Base-by-base conservation (phyloP, 2,888 invertebrate genomes). In the Candidula unifasciata region DNA sequence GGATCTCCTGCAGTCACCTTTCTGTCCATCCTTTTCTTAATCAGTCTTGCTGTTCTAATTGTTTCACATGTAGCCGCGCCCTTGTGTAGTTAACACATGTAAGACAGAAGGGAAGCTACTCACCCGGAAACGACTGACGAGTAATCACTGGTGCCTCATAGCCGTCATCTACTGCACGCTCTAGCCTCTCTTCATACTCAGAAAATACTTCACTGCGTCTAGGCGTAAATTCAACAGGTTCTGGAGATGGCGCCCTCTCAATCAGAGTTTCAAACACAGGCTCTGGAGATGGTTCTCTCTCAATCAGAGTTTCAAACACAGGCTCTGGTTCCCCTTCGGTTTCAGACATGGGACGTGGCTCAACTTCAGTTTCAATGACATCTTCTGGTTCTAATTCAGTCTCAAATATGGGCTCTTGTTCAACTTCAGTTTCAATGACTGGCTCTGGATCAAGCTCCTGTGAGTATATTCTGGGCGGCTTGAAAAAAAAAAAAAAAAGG, bases 351-450 rank as follows among this genome's bases (percentile, higher is more conserved):
- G 52, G 57, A 1, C 76, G 79, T 35, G 84, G 80, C 18, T 71
- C 33, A 37, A 86, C 76, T 27, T 86, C 86, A 5, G 86, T 86
- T 80, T 82, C 84, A 69, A 86, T 86, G 16, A 76, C 64, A 33
- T 84, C 79, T 18, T 82, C 86, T 60, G 80, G 83, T 60, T 81
- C 81, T n/a, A 74, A 2, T 16, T 27, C 18, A 74, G 87, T 83
- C 54, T 80, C 86, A 54, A 86, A 82, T 21, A 86, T 83, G 33
- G 86, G 86, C n/a, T 80, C 85, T 33, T 73, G 84, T 57, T 81
- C 81, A 8, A 60, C 44, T 18, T 54, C 54, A 27, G 85, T 85
- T n/a, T 81, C 54, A 57, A 82, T 68, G 30, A 69, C 44, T 21
- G 84, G 80, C 54, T 84, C 84, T 66, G 73, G 71, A 37, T 81